phyloP scores from a whole-genome alignment of 2,888 invertebrate genomes.

The Rotaria socialis region DNA sequence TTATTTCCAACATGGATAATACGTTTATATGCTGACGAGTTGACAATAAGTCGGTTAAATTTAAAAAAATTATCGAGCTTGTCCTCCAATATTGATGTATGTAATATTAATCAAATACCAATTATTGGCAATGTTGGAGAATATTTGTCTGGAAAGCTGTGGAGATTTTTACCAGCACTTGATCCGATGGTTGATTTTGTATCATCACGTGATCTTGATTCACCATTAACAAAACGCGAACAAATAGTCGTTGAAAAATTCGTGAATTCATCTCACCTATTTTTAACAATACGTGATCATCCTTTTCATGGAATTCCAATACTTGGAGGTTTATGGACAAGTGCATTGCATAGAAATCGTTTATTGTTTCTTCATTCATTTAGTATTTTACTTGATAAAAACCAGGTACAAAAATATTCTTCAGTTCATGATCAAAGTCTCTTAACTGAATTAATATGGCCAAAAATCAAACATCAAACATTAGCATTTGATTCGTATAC shows the following conservation, averaged over 20 bases:
- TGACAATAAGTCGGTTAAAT: background rate
- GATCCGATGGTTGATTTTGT: background rate
- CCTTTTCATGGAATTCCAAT: background rate
- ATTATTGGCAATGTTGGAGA: background rate
- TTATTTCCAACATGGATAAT: background rate
- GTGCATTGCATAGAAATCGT: background rate
- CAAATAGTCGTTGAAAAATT: background rate
- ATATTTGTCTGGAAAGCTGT: conserved; percentile 8
- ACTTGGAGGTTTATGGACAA: conserved; percentile 26
- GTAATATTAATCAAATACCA: conserved; percentile 5
- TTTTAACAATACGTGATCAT: conserved; percentile 19
- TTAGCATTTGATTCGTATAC: background rate
- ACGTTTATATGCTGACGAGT: background rate
- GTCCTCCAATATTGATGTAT: background rate
- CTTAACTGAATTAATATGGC: background rate
- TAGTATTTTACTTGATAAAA: background rate
- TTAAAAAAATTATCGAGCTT: background rate
- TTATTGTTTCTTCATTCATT: background rate
- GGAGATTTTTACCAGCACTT: conserved; percentile 8
- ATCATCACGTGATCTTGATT: conserved; percentile 32
- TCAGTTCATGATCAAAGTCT: background rate
- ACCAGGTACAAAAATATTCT: background rate
- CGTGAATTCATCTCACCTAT: background rate
- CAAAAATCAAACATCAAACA: background rate
- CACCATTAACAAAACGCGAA: conserved; percentile 24